These are phyloP conservation scores for Drosophila lowei DNA, from an alignment of 1,140 invertebrate genomes.

Conservation along the genomic window DNA sequence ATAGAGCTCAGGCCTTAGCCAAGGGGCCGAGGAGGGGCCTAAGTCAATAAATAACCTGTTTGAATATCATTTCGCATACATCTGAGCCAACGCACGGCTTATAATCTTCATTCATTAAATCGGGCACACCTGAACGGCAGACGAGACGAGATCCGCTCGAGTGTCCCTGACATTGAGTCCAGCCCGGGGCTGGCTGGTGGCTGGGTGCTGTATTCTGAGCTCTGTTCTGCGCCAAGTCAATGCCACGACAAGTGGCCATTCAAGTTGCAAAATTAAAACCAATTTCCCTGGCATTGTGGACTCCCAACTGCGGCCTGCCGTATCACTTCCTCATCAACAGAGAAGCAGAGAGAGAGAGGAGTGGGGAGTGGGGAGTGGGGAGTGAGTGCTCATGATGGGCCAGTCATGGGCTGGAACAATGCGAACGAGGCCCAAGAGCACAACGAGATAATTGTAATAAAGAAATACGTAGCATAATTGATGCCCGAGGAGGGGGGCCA, in stretches of 20 bases:
- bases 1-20: constrained; percentile 19
- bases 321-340: constrained; percentile 59
- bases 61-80: constrained; percentile 68
- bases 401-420: constrained; percentile 56
- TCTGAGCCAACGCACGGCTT: constrained; percentile 42
- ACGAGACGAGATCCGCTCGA: constrained; percentile 9
- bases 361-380: not conserved
- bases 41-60: constrained; percentile 73
- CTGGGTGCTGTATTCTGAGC: not conserved
- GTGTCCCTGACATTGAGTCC: constrained; percentile 57
- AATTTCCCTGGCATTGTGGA: constrained; percentile 40
- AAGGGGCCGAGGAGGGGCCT: constrained; percentile 2
- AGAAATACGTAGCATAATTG: constrained; percentile 54
- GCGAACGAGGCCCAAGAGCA: constrained; percentile 21
- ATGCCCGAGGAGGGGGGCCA: constrained; percentile 1
- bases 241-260: constrained; percentile 39
- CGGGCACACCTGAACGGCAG: constrained; percentile 35
- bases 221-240: constrained; percentile 10
- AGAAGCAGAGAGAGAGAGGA: not conserved
- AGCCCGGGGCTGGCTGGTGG: not conserved
- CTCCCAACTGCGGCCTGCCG: constrained; percentile 44
- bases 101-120: constrained; percentile 72
- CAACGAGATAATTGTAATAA: constrained; percentile 74
- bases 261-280: constrained; percentile 59
- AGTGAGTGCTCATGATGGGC: constrained; percentile 15